Percentiles rank a stretch among this genome's conserved stretches.
These are phyloP conservation scores for Thomomys bottae DNA, from an alignment of 2,113 vertebrate genomes.

Conservation along the genomic window DNA sequence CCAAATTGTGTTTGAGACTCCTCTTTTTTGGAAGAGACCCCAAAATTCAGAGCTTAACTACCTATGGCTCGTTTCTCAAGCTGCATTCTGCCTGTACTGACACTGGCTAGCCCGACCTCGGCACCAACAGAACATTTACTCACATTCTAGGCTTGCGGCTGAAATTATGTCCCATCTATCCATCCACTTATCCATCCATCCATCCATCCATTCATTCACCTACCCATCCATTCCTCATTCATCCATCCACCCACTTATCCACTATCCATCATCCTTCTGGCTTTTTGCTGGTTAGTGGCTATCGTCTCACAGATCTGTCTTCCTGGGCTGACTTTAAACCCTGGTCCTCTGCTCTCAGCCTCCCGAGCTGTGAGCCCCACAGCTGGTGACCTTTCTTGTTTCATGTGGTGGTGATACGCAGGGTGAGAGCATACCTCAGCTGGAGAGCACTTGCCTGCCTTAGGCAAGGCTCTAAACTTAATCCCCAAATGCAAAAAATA, in stretches of 20 bases:
- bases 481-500: background rate
- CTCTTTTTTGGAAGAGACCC: conserved; percentile 61
- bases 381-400: background rate
- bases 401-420: background rate
- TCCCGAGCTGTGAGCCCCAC: too few species aligned
- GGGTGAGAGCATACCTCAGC: background rate
- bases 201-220: too few species aligned
- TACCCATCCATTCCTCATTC: too few species aligned
- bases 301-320: too few species aligned
- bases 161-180: background rate
- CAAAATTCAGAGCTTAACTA: conserved; percentile 16
- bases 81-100: background rate
- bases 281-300: too few species aligned
- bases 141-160: background rate
- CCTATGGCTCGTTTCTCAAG: background rate
- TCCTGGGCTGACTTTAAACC: too few species aligned
- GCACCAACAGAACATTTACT: background rate
- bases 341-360: too few species aligned
- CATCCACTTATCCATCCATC: too few species aligned
- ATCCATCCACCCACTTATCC: too few species aligned
- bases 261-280: too few species aligned
- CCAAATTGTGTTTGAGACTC: conserved; percentile 56
- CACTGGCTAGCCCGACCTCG: background rate
- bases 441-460: background rate
- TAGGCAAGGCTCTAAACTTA: background rate